Conservation (phyloP, 2,113 vertebrate species). For the Solea senegalensis region DNA sequence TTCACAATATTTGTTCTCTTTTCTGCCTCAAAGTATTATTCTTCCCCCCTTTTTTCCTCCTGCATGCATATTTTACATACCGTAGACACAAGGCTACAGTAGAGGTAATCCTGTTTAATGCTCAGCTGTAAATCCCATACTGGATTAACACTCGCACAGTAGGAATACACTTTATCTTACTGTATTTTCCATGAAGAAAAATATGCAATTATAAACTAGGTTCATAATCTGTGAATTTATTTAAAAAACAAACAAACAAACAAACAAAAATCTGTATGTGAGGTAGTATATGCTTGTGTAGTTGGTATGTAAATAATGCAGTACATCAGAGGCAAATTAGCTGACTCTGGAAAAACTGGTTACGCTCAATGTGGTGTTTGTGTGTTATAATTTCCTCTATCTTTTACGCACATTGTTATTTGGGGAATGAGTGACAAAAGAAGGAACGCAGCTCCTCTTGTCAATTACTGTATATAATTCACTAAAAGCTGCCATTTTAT, state of each 20-base stretch:
- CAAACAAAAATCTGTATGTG: neutral
- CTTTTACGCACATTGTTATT: neutral
- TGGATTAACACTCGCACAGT: neutral
- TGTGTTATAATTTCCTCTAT: constrained; percentile 1
- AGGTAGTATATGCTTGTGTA: constrained; percentile 3
- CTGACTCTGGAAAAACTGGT: neutral
- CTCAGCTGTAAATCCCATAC: neutral
- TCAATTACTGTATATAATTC: neutral
- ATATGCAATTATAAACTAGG: neutral
- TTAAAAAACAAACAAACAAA: neutral
- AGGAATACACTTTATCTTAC: neutral
- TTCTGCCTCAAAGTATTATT: constrained; percentile 5
- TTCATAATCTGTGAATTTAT: neutral
- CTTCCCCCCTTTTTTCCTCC: neutral
- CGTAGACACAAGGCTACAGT: neutral
- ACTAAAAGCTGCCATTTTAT: neutral
- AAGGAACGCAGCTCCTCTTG: constrained; percentile 1
- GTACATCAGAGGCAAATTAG: neutral
- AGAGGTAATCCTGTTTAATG: neutral
- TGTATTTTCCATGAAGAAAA: neutral
- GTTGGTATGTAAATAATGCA: constrained; percentile 4
- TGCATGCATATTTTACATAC: constrained; percentile 8
- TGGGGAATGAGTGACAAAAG: neutral
- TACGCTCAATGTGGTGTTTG: constrained; percentile 6
- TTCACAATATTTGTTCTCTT: constrained; percentile 9